Percentiles rank a stretch among this genome's conserved stretches.
phyloP scores from a whole-genome alignment of 2,888 invertebrate genomes.

The Agrenia bidenticulata region DNA sequence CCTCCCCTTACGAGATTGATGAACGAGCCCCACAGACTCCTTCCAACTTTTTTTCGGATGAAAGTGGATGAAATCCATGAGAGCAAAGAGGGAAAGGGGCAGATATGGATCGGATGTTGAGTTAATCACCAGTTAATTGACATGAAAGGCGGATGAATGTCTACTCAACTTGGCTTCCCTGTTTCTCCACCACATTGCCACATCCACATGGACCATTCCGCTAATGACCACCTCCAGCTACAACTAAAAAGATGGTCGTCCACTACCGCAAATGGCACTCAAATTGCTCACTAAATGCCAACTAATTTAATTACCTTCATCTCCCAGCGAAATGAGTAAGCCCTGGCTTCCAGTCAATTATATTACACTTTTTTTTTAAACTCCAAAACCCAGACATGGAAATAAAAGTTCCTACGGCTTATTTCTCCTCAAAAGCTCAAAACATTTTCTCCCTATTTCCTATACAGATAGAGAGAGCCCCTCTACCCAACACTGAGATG shows the following conservation, averaged over 20 bases:
- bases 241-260: not conserved
- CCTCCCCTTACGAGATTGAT: not conserved
- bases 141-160: constrained; percentile 12
- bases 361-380: too few relatives aligned
- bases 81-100: not conserved
- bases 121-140: constrained; percentile 12
- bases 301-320: constrained; percentile 7
- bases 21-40: not conserved
- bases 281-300: not conserved
- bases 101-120: constrained; percentile 12
- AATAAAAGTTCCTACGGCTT: too few relatives aligned
- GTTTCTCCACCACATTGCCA: not conserved
- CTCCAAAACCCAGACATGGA: too few relatives aligned
- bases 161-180: constrained; percentile 6
- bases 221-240: constrained; percentile 9
- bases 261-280: not conserved
- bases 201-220: constrained; percentile 5
- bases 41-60: too few relatives aligned
- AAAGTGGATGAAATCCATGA: not conserved
- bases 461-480: too few relatives aligned
- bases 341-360: too few relatives aligned
- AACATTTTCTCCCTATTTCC: too few relatives aligned
- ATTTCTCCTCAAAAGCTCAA: too few relatives aligned
- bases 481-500: too few relatives aligned
- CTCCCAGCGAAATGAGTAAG: not conserved